Evolutionary conservation across 2,113 vertebrate genomes (phyloP).

Genomic region (Laticauda colubrina): DNA sequence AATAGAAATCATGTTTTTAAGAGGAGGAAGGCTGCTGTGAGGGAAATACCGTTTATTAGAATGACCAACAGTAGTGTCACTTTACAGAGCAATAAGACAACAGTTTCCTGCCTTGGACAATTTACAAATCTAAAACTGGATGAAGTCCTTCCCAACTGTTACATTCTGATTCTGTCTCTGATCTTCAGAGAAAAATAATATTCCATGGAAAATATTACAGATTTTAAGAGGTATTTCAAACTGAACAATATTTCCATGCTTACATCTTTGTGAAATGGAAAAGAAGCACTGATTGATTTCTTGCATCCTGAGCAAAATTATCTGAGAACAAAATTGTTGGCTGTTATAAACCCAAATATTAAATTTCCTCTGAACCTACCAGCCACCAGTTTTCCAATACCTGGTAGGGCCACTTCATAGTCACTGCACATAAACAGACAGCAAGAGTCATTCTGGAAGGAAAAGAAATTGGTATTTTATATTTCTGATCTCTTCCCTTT

Average conservation of each 20-base stretch:
- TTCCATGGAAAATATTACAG: not conserved
- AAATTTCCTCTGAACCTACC: conserved; percentile 67
- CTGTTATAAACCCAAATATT: not conserved
- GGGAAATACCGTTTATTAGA: not conserved
- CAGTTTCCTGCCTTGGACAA: not conserved
- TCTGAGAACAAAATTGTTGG: not conserved
- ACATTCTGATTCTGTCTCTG: not conserved
- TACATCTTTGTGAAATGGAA: not conserved
- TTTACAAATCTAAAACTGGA: not conserved
- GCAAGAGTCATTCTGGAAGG: conserved; percentile 30
- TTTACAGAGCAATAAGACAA: too few species aligned
- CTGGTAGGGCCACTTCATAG: conserved; percentile 83
- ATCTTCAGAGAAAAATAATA: not conserved
- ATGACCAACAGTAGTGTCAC: too few species aligned
- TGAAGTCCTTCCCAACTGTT: not conserved
- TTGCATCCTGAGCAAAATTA: not conserved
- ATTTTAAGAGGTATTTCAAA: not conserved
- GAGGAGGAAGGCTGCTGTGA: not conserved
- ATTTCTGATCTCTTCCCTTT: not conserved
- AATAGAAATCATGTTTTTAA: not conserved
- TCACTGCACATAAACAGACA: conserved; percentile 71
- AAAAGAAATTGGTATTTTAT: not conserved
- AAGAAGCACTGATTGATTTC: not conserved
- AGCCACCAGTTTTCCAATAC: conserved; percentile 87
- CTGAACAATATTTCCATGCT: not conserved